These are phyloP conservation scores for Seira musarum DNA, from an alignment of 2,888 invertebrate species.

Conservation along the genomic window DNA sequence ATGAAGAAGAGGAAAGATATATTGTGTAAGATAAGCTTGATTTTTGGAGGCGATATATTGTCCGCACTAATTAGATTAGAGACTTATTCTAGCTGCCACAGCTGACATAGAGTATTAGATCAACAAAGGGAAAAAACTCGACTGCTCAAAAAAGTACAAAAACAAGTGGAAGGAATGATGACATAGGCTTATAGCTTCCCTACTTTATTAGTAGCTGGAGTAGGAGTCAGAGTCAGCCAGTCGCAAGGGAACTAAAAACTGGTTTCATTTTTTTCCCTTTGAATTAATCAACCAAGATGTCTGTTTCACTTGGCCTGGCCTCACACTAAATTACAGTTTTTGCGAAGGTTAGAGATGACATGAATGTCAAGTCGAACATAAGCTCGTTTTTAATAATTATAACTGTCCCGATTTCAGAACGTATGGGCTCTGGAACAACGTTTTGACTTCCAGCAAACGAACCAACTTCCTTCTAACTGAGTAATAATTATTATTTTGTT, in stretches of 20 bases:
- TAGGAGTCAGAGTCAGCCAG: too few relatives aligned
- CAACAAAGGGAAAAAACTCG: not conserved
- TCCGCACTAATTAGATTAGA: constrained; percentile 23
- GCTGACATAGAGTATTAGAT: not conserved
- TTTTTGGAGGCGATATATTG: not conserved
- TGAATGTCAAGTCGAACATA: not conserved
- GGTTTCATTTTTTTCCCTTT: not conserved
- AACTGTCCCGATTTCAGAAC: not conserved
- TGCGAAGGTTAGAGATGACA: not conserved
- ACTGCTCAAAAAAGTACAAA: too few relatives aligned
- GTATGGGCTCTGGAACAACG: not conserved
- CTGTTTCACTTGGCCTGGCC: too few relatives aligned
- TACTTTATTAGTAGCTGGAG: not conserved
- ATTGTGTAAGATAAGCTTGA: too few relatives aligned
- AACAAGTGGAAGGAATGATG: too few relatives aligned
- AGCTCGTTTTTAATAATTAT: not conserved
- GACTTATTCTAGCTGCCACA: constrained; percentile 16
- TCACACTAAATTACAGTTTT: not conserved
- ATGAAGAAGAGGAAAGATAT: not conserved
- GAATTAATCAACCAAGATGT: not conserved
- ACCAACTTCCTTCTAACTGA: too few relatives aligned
- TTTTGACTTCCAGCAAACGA: not conserved
- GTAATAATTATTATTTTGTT: not conserved
- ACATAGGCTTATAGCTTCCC: not conserved
- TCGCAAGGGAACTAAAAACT: not conserved